Evolutionary conservation across 92 coral and sea anemone species (phyloP), one percentile per base, ranked within the genome.

Genomic region (Scolanthus callimorphus): DNA sequence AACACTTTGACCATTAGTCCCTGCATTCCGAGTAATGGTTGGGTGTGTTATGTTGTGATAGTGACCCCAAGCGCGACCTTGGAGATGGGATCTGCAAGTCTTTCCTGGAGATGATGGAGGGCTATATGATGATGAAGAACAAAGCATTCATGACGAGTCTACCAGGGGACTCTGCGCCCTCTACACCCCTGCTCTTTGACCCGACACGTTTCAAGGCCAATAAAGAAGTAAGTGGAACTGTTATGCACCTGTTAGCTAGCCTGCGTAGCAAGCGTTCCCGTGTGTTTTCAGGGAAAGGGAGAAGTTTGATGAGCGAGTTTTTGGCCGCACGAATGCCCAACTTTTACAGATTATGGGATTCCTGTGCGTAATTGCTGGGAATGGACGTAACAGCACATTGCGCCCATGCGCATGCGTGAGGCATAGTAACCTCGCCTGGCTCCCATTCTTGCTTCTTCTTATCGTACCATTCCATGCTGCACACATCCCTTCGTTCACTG

Each of bases 161-260:
- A 8, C 57, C 82, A 13, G 64, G 29, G 30, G 43, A 59, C 1
- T 57, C 84, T 10, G 49, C 55, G n/a, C 44, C 46, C 9, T 54
- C 56, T 11, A 66, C 64, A 15, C 92, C 78, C 17, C 79, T 66
- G 27, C 64, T 81, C 17, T 92, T 92, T 71, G 90, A 92, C 59
- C 92, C 98, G 28, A 79, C 79, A 22, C 59, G 69, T 19, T 92
- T 83, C 67, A 88, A 75, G 59, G 98, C 98, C 8, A 88, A 92
- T 31, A 85, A 71, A 74, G 98, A 92, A 96, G 98, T 88, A 66
- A 25, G 47, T 34, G n/a, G n/a, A n/a, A n/a, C n/a, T n/a, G n/a
- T n/a, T n/a, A n/a, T n/a, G n/a, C n/a, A n/a, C n/a, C n/a, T n/a
- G n/a, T n/a, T n/a, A n/a, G n/a, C n/a, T n/a, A n/a, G n/a, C n/a